Evolutionary conservation across 64 coral and sea anemone genomes (phyloP).

Genomic region (Astreopora myriophthalma): DNA sequence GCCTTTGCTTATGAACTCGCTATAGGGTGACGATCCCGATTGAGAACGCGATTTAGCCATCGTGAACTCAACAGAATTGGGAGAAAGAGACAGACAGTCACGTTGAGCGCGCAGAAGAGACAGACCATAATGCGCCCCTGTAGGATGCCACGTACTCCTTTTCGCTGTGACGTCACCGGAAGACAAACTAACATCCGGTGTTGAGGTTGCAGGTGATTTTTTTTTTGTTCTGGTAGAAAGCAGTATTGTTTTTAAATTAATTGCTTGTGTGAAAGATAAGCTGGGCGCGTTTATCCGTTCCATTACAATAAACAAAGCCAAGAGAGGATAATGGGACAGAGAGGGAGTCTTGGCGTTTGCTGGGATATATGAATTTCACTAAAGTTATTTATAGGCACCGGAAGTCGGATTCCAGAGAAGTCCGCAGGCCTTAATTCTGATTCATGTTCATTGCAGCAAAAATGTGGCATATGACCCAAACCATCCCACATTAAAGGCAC

Average conservation of each 20-base stretch:
- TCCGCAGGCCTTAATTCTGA: too few relatives aligned
- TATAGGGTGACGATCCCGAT: conserved; percentile 77
- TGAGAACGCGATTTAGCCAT: conserved; percentile 60
- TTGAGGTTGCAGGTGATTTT: background rate
- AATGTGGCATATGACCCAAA: too few relatives aligned
- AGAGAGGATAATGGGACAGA: too few relatives aligned
- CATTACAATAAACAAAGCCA: too few relatives aligned
- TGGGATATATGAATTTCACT: too few relatives aligned
- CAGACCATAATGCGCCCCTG: conserved; percentile 90
- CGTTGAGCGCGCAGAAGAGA: conserved; percentile 69
- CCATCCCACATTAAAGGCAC: too few relatives aligned
- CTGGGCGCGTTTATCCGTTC: too few relatives aligned
- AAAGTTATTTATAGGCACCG: too few relatives aligned
- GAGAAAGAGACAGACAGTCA: conserved; percentile 1
- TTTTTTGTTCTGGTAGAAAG: background rate
- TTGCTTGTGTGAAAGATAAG: background rate
- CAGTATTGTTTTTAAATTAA: background rate
- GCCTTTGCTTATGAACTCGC: conserved; percentile 90
- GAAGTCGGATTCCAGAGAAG: too few relatives aligned
- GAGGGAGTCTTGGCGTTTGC: too few relatives aligned
- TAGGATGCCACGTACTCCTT: conserved; percentile 88
- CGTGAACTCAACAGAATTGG: background rate
- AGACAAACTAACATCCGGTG: background rate
- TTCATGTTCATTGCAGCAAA: too few relatives aligned
- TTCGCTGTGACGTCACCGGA: conserved; percentile 80